Evolutionary conservation across 2,888 invertebrate genomes (phyloP).

Genomic region (Tribolium freemani): DNA sequence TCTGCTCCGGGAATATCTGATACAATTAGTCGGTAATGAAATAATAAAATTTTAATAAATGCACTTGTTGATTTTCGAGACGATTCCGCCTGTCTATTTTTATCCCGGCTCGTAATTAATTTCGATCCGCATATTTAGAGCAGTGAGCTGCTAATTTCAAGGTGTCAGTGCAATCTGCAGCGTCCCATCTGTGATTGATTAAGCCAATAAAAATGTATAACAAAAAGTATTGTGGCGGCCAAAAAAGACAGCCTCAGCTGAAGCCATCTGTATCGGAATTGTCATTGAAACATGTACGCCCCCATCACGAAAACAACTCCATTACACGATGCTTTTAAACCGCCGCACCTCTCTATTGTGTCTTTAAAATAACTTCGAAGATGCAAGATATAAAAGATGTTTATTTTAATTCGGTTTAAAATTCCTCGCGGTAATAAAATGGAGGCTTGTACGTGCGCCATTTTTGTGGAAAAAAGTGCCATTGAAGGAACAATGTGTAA

Average conservation of each 20-base stretch:
- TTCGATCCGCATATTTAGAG: neutral
- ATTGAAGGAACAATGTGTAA: neutral
- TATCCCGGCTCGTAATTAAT: neutral
- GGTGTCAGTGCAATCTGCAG: conserved; percentile 1
- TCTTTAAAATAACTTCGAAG: conserved; percentile 44
- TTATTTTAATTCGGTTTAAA: conserved; percentile 28
- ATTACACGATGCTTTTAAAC: conserved; percentile 45
- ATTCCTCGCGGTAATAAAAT: conserved; percentile 3
- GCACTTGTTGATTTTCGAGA: neutral
- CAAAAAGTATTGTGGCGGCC: neutral
- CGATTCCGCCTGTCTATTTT: neutral
- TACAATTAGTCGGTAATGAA: neutral
- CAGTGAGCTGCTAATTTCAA: neutral
- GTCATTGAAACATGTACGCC: conserved; percentile 52
- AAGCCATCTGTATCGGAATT: conserved; percentile 50
- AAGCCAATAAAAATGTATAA: neutral
- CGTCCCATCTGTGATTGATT: neutral
- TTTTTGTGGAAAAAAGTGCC: neutral
- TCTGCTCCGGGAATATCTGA: no score
- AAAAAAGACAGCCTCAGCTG: conserved; percentile 2
- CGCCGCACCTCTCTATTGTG: conserved; percentile 55
- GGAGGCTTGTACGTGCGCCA: no score
- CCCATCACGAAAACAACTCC: conserved; percentile 53
- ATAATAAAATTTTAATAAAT: neutral
- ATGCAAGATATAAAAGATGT: conserved; percentile 28